These are phyloP conservation scores for Coregonus suidteri DNA, from an alignment of 2,797 vertebrate genomes.

Conservation along the genomic window DNA sequence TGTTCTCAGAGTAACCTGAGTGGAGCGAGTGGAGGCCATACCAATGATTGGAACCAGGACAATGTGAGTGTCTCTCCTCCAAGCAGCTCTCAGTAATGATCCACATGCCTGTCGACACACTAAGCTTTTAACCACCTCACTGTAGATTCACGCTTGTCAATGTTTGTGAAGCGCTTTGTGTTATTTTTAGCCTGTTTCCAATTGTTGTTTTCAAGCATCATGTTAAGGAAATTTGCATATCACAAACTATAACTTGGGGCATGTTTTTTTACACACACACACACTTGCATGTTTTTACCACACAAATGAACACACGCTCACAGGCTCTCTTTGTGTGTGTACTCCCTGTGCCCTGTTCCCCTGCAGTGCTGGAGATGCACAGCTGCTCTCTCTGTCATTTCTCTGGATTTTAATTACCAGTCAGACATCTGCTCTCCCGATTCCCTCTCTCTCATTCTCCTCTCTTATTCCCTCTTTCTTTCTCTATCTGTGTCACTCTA, in stretches of 20 bases:
- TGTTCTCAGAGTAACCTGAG: slow-evolving; percentile 83
- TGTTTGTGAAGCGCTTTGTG: slow-evolving; percentile 37
- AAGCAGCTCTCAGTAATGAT: slow-evolving; percentile 28
- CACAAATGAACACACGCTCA: not conserved
- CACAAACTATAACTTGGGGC: slow-evolving; percentile 9
- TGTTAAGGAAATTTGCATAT: slow-evolving; percentile 7
- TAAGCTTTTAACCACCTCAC: slow-evolving; percentile 30
- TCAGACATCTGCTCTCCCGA: slow-evolving; percentile 55
- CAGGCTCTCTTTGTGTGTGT: not conserved
- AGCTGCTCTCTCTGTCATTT: slow-evolving; percentile 48
- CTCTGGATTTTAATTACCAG: slow-evolving; percentile 59
- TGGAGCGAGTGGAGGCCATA: slow-evolving; percentile 80
- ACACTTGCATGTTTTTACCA: not conserved
- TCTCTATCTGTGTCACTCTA: slow-evolving; percentile 18
- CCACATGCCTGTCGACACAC: slow-evolving; percentile 43
- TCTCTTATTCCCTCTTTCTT: slow-evolving; percentile 6
- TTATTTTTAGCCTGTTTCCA: slow-evolving; percentile 36
- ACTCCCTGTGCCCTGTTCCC: slow-evolving; percentile 6
- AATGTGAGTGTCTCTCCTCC: slow-evolving; percentile 77
- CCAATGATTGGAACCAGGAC: slow-evolving; percentile 86
- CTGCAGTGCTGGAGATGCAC: slow-evolving; percentile 37
- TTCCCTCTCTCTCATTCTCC: not conserved
- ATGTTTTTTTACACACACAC: not conserved
- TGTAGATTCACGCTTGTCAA: slow-evolving; percentile 29
- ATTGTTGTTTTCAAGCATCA: slow-evolving; percentile 2